phyloP scores from a whole-genome alignment of 2,797 vertebrate species.

The Takifugu rubripes region DNA sequence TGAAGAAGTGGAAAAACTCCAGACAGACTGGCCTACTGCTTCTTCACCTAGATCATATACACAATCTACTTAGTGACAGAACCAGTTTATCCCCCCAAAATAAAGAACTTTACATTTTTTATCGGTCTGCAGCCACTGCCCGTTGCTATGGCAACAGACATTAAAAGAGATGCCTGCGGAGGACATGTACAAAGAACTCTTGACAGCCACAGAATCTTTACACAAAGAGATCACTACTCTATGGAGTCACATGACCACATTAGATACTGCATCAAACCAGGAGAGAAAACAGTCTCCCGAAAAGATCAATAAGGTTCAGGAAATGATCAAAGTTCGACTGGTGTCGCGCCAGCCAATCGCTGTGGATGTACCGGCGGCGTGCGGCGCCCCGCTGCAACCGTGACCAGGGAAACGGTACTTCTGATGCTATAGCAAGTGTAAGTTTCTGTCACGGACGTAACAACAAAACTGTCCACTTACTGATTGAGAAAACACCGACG shows the following conservation, averaged over 20 bases:
- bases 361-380: constrained; percentile 57
- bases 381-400: constrained; percentile 45
- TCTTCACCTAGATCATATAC: constrained; percentile 16
- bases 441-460: constrained; percentile 34
- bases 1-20: constrained; percentile 18
- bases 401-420: constrained; percentile 21
- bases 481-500: constrained; percentile 25
- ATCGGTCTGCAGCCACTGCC: constrained; percentile 52
- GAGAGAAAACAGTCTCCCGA: constrained; percentile 44
- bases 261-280: constrained; percentile 43
- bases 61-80: constrained; percentile 53
- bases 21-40: constrained; percentile 10
- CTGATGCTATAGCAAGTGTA: constrained; percentile 23
- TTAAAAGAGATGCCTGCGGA: constrained; percentile 67
- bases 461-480: constrained; percentile 20
- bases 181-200: constrained; percentile 58
- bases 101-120: constrained; percentile 56
- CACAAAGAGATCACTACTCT: constrained; percentile 63
- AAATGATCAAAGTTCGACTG: constrained; percentile 69
- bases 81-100: constrained; percentile 53
- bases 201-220: constrained; percentile 62
- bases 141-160: constrained; percentile 79
- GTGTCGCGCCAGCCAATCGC: constrained; percentile 60
- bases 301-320: constrained; percentile 66
- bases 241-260: constrained; percentile 42